These are phyloP conservation scores for Trichosurus vulpecula DNA, from an alignment of 2,797 vertebrate species.

Conservation along the genomic window DNA sequence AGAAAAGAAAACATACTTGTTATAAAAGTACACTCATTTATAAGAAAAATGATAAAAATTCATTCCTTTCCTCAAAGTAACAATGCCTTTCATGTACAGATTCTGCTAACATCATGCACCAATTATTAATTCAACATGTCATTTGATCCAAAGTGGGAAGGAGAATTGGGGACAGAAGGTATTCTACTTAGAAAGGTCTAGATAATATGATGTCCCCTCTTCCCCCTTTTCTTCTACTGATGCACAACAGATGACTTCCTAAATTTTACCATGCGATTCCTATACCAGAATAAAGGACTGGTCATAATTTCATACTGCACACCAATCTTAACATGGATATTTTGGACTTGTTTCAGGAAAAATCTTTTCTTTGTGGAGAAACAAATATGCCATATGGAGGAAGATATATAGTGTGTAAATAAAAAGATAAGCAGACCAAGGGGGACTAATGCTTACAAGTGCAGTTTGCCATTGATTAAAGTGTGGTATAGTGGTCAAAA, in stretches of 20 bases:
- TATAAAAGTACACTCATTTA: not conserved
- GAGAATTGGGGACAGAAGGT: not conserved
- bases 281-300: not conserved
- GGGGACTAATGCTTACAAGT: constrained; percentile 32
- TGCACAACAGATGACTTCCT: not conserved
- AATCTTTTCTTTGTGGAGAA: not conserved
- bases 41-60: not conserved
- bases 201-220: not conserved
- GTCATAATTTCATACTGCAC: not conserved
- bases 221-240: not conserved
- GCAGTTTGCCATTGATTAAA: not conserved
- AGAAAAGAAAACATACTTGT: not conserved
- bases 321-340: not conserved
- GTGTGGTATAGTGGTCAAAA: not conserved
- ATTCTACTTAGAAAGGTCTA: not conserved
- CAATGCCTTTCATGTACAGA: too few relatives aligned
- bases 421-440: not conserved
- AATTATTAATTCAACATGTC: not conserved
- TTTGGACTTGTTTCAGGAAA: not conserved
- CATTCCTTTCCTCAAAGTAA: too few relatives aligned
- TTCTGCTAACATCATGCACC: not conserved
- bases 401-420: not conserved
- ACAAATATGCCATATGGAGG: not conserved
- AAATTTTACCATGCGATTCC: not conserved
- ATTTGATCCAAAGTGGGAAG: not conserved